Conservation (phyloP, 2,797 vertebrate species). For the Pogoniulus pusillus region DNA sequence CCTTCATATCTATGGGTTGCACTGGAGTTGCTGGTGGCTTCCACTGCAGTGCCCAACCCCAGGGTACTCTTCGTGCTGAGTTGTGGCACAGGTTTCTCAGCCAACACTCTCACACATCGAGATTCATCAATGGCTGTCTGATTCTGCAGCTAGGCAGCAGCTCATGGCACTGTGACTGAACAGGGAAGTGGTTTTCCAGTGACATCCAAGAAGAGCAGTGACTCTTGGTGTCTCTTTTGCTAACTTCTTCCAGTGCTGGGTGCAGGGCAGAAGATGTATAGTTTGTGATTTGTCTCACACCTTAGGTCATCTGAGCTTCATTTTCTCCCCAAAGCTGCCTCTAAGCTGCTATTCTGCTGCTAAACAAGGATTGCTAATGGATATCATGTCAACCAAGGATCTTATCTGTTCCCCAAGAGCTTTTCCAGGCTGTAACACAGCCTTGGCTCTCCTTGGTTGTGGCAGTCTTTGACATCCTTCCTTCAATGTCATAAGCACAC, state of each 20-base stretch:
- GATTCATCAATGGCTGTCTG: background rate
- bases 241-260: background rate
- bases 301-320: background rate
- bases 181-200: fast-evolving
- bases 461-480: background rate
- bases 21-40: background rate
- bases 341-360: background rate
- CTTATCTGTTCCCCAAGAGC: background rate
- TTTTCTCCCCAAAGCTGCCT: background rate
- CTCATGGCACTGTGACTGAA: fast-evolving
- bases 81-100: background rate
- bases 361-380: conserved; percentile 10
- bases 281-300: fast-evolving
- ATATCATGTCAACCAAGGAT: conserved; percentile 30
- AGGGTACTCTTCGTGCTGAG: background rate
- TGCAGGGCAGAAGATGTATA: background rate
- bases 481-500: background rate
- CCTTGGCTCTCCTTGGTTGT: background rate
- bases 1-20: background rate
- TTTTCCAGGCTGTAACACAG: background rate
- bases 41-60: fast-evolving
- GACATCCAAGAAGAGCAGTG: background rate
- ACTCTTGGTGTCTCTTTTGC: background rate
- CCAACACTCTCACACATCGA: fast-evolving
- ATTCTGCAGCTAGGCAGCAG: background rate